Percentiles rank a stretch among this genome's conserved stretches.
Evolutionary conservation across 2,888 invertebrate species (phyloP).

Genomic region (Thumatha senex): DNA sequence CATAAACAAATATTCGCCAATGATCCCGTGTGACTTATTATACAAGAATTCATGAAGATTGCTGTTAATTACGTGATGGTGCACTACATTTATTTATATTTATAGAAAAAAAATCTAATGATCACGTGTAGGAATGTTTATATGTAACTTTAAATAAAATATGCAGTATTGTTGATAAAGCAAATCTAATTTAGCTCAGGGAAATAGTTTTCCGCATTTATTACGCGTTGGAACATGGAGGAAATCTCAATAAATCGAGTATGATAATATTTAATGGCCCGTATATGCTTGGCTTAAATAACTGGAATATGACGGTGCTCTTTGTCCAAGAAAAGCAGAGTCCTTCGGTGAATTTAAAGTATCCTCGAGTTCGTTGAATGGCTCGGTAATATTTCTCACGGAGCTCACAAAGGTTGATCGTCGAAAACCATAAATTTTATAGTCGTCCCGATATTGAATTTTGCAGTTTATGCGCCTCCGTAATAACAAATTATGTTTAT

Average conservation of each 20-base stretch:
- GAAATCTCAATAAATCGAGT: conserved; percentile 36
- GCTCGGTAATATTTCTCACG: conserved; percentile 62
- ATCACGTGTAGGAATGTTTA: conserved; percentile 49
- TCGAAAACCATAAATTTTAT: conserved; percentile 70
- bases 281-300: conserved; percentile 34
- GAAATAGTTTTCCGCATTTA: conserved; percentile 18
- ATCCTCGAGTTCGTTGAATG: conserved; percentile 54
- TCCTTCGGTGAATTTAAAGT: conserved; percentile 67
- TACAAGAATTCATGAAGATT: conserved; percentile 50
- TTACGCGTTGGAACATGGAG: conserved; percentile 13
- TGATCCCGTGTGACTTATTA: conserved; percentile 31
- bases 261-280: conserved; percentile 37
- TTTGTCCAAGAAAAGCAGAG: conserved; percentile 49
- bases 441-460: conserved; percentile 66
- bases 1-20: conserved; percentile 17
- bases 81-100: conserved; percentile 30
- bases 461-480: conserved; percentile 59
- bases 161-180: not conserved
- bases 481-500: conserved; percentile 48
- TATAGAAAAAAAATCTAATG: conserved; percentile 45
- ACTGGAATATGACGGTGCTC: conserved; percentile 41
- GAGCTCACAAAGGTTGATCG: conserved; percentile 57
- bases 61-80: conserved; percentile 50
- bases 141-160: conserved; percentile 32
- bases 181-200: not conserved